Evolutionary conservation across 2,888 invertebrate species (phyloP).

Genomic region (Noctua pronuba): DNA sequence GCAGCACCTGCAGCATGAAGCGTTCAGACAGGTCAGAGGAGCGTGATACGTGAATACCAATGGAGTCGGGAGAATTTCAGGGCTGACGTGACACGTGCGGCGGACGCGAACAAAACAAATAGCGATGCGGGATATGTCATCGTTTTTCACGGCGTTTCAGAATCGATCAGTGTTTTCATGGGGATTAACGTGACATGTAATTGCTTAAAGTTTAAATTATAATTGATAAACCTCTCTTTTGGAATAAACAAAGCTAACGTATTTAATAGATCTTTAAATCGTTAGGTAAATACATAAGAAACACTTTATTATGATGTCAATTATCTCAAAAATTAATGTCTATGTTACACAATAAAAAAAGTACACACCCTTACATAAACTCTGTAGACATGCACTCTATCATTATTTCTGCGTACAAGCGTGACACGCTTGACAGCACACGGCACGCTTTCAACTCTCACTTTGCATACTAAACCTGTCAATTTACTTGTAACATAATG

Average conservation of each 20-base stretch:
- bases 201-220: no score
- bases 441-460: constrained; percentile 37
- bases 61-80: not conserved
- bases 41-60: constrained; percentile 25
- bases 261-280: not conserved
- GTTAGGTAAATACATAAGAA: not conserved
- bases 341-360: not conserved
- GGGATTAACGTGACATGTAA: not conserved
- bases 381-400: not conserved
- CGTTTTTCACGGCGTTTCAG: not conserved
- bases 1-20: not conserved
- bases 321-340: not conserved
- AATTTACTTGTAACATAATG: constrained; percentile 11
- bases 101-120: constrained; percentile 1
- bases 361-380: not conserved
- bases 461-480: constrained; percentile 21
- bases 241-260: no score
- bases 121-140: not conserved
- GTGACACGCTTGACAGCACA: constrained; percentile 38
- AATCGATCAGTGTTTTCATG: not conserved
- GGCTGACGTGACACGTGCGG: not conserved
- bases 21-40: not conserved
- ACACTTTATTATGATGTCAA: not conserved
- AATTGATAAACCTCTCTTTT: not conserved
- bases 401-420: constrained; percentile 32